phyloP scores from a whole-genome alignment of 1,140 invertebrate species.

The Bombus balteatus region DNA sequence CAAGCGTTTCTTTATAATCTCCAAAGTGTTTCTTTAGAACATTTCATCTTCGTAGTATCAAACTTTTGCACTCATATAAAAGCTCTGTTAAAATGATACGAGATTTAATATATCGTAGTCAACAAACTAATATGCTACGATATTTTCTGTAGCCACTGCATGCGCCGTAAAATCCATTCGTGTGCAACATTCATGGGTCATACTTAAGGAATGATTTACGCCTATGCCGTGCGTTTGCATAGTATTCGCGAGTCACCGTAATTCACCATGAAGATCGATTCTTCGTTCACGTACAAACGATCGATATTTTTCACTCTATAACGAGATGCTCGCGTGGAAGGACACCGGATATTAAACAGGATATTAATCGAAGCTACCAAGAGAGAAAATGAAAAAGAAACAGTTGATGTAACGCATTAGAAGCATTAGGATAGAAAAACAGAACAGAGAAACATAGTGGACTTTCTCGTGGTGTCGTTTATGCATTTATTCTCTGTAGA shows the following conservation, averaged over 20 bases:
- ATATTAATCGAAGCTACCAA: not conserved
- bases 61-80: not conserved
- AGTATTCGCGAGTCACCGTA: not conserved
- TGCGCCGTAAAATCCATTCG: not conserved
- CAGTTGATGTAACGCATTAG: not conserved
- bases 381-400: not conserved
- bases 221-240: not conserved
- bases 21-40: no score
- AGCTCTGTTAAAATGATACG: not conserved
- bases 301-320: constrained; percentile 3
- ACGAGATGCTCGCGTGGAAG: not conserved
- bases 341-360: not conserved
- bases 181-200: constrained; percentile 6
- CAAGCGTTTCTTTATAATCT: not conserved
- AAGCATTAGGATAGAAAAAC: not conserved
- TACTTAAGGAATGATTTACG: constrained; percentile 21
- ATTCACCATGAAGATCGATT: not conserved
- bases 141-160: not conserved
- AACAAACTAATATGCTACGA: not conserved
- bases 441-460: not conserved
- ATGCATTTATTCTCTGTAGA: constrained; percentile 39
- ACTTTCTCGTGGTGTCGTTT: constrained; percentile 28
- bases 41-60: not conserved
- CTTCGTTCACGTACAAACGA: not conserved
- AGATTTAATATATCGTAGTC: no score